A percentile compares a stretch with the other conserved stretches of the same genome.
phyloP scores from a whole-genome alignment of 2,888 invertebrate genomes.

The Amiota mariae region DNA sequence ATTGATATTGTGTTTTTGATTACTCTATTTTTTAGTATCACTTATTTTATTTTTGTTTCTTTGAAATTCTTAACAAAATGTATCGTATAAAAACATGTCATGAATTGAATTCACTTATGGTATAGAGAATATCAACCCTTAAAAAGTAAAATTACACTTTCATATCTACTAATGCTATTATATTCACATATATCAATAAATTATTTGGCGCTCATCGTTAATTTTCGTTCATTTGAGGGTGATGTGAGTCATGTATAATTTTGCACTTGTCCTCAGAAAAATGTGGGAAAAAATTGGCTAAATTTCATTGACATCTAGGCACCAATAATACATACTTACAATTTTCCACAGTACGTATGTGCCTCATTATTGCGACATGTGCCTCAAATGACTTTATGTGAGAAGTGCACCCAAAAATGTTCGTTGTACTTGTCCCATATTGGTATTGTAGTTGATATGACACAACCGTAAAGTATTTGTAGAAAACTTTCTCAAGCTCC shows the following conservation, averaged over 20 bases:
- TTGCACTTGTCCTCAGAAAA: conserved; percentile 1
- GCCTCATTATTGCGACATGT: conserved; percentile 67
- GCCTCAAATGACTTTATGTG: conserved; percentile 39
- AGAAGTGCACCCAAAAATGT: conserved; percentile 51
- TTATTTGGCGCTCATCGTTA: conserved; percentile 25
- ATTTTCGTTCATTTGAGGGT: conserved; percentile 21
- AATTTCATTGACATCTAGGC: conserved; percentile 56
- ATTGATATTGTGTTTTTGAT: no score
- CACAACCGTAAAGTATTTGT: background rate
- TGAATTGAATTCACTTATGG: no score
- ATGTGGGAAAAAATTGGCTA: conserved; percentile 33
- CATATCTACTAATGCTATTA: no score
- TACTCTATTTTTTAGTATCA: no score
- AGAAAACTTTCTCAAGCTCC: background rate
- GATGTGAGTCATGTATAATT: conserved; percentile 44
- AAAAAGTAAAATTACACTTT: background rate
- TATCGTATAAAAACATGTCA: no score
- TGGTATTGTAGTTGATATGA: conserved; percentile 1
- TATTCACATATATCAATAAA: conserved; percentile 6
- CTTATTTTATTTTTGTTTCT: no score
- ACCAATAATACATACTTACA: conserved; percentile 49
- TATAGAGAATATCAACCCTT: background rate
- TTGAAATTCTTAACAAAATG: no score
- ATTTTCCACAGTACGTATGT: conserved; percentile 57
- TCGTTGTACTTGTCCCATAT: conserved; percentile 27